Percentiles rank a stretch among this genome's conserved stretches.
Conservation (phyloP, 1,140 invertebrate genomes). For the Pollicipes pollicipes region DNA sequence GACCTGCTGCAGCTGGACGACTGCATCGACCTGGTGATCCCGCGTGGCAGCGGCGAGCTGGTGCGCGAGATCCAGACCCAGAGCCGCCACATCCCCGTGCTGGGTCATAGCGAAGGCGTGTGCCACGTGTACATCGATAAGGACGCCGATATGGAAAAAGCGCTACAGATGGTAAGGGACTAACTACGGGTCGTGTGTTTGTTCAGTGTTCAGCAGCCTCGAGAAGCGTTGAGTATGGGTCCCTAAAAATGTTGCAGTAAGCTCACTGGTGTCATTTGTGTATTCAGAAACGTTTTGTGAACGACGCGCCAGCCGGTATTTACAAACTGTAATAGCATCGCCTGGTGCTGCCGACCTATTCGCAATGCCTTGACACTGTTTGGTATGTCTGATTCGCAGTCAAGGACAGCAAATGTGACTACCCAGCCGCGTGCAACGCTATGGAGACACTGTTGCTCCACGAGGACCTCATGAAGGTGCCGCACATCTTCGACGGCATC, state of each 20-base stretch:
- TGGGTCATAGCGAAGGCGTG: slow-evolving; percentile 93
- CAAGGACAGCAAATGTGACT: slow-evolving; percentile 92
- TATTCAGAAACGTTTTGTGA: no score
- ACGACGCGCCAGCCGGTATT: no score
- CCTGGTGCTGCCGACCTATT: no score
- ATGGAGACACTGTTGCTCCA: slow-evolving; percentile 95
- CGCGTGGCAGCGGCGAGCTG: slow-evolving; percentile 73
- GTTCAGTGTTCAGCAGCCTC: no score
- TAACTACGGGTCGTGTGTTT: no score
- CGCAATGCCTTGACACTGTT: slow-evolving; percentile 5
- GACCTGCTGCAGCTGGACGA: slow-evolving; percentile 79
- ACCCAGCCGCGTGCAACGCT: slow-evolving; percentile 96
- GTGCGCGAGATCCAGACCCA: slow-evolving; percentile 75
- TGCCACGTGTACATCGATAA: slow-evolving; percentile 95
- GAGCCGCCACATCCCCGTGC: slow-evolving; percentile 77
- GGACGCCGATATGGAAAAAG: slow-evolving; percentile 66
- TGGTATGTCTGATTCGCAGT: no score
- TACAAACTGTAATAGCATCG: no score
- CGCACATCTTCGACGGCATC: slow-evolving; percentile 65
- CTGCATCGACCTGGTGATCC: slow-evolving; percentile 87
- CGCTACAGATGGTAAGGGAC: no score
- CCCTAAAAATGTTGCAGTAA: no score
- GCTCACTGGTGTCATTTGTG: no score
- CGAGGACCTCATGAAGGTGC: slow-evolving; percentile 50
- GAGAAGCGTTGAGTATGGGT: no score